Conservation (phyloP, 2,113 vertebrate species). For the Anguilla japonica region DNA sequence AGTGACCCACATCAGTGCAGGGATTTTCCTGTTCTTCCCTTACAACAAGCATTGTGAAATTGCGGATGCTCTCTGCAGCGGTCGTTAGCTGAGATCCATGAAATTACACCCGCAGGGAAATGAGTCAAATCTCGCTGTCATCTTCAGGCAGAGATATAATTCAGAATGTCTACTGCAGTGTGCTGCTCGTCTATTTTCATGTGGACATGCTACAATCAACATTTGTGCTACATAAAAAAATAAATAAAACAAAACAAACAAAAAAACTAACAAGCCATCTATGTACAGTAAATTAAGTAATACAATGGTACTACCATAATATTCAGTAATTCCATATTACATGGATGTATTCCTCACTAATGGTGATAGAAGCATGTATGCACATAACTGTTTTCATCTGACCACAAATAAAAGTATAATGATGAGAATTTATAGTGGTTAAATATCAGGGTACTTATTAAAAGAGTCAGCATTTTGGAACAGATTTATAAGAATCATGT, state of each 20-base stretch:
- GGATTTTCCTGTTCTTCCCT: neutral
- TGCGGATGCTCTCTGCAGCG: constrained; percentile 14
- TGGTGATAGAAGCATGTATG: neutral
- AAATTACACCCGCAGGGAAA: constrained; percentile 33
- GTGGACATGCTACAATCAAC: constrained; percentile 1
- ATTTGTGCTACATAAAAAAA: neutral
- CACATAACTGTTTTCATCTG: neutral
- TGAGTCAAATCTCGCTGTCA: constrained; percentile 18
- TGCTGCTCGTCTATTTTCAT: constrained; percentile 11
- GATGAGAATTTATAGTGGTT: too few species aligned
- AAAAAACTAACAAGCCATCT: too few species aligned
- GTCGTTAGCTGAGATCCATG: constrained; percentile 13
- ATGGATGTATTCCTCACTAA: neutral
- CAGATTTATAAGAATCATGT: too few species aligned
- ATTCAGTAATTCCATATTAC: neutral
- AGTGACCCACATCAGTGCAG: constrained; percentile 48
- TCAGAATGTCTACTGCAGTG: neutral
- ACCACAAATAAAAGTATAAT: too few species aligned
- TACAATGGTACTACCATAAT: neutral
- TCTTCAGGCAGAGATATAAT: neutral
- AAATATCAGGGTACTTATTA: too few species aligned
- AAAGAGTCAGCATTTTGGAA: too few species aligned
- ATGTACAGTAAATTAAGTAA: neutral
- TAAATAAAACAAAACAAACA: too few species aligned
- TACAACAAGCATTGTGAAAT: constrained; percentile 39